Evolutionary conservation across 2,113 vertebrate species (phyloP).

Genomic region (Pongo pygmaeus): DNA sequence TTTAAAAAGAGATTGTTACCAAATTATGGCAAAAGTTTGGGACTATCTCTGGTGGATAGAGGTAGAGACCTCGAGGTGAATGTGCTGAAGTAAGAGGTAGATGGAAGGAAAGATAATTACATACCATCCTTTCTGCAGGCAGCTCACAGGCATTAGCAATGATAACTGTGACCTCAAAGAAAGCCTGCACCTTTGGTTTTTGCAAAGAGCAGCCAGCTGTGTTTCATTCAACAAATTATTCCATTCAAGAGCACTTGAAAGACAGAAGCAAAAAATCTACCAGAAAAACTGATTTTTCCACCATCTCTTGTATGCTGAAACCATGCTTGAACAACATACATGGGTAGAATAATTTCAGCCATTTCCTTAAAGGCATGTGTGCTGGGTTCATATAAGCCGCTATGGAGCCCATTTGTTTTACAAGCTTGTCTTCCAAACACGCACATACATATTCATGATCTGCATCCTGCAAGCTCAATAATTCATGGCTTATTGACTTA

Average conservation of each 20-base stretch:
- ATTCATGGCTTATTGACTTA: constrained; percentile 74
- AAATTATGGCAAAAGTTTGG: not conserved
- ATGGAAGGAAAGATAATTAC: not conserved
- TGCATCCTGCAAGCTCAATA: constrained; percentile 16
- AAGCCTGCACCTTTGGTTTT: not conserved
- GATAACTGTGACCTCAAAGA: not conserved
- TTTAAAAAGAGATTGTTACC: not conserved
- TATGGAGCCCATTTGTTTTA: constrained; percentile 36
- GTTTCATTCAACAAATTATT: constrained; percentile 26
- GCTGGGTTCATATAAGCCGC: not conserved
- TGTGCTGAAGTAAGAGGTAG: not conserved
- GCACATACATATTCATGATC: constrained; percentile 70
- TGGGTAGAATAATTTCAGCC: not conserved
- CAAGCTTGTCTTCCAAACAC: constrained; percentile 53
- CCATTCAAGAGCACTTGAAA: not conserved
- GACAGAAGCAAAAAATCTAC: constrained; percentile 35
- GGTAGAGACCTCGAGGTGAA: not conserved
- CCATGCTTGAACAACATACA: not conserved
- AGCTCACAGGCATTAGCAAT: not conserved
- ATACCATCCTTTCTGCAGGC: not conserved
- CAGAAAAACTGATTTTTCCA: constrained; percentile 15
- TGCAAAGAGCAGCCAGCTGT: not conserved
- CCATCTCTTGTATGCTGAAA: not conserved
- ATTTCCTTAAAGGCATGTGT: not conserved
- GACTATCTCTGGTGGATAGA: not conserved